These are phyloP conservation scores for Drosophila monieri DNA, from an alignment of 2,888 invertebrate species.

Conservation along the genomic window DNA sequence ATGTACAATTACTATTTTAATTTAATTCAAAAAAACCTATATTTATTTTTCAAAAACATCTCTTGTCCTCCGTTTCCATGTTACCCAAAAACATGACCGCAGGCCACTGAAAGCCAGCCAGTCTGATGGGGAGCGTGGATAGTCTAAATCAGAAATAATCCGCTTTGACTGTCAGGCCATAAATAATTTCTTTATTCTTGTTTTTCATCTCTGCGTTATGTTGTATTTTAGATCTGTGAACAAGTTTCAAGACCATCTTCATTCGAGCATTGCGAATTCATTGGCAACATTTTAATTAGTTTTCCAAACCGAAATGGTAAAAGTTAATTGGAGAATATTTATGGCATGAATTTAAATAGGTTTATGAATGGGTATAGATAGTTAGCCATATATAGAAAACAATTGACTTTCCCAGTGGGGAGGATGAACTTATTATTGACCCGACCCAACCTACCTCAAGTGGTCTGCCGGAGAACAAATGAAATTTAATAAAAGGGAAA, in stretches of 20 bases:
- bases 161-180: slow-evolving; percentile 62
- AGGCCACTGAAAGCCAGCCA: slow-evolving; percentile 51
- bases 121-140: slow-evolving; percentile 45
- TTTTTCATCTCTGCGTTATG: slow-evolving; percentile 12
- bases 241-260: slow-evolving; percentile 43
- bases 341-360: slow-evolving; percentile 21
- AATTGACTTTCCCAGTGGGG: slow-evolving; percentile 27
- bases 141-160: slow-evolving; percentile 68
- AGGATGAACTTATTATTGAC: slow-evolving; percentile 9
- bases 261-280: slow-evolving; percentile 45
- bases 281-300: slow-evolving; percentile 57
- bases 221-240: slow-evolving; percentile 38
- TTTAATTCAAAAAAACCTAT: neutral
- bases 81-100: slow-evolving; percentile 40
- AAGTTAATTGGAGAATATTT: slow-evolving; percentile 37
- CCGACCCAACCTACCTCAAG: slow-evolving; percentile 44
- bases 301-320: slow-evolving; percentile 54
- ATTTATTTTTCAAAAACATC: neutral
- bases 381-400: slow-evolving; percentile 19
- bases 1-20: too few species aligned
- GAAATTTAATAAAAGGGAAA: slow-evolving; percentile 1
- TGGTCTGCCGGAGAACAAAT: slow-evolving; percentile 15
- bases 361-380: slow-evolving; percentile 16
- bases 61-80: slow-evolving; percentile 1
- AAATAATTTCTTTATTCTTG: slow-evolving; percentile 47